Evolutionary conservation across 2,797 vertebrate genomes (phyloP).

Genomic region (Takifugu rubripes): DNA sequence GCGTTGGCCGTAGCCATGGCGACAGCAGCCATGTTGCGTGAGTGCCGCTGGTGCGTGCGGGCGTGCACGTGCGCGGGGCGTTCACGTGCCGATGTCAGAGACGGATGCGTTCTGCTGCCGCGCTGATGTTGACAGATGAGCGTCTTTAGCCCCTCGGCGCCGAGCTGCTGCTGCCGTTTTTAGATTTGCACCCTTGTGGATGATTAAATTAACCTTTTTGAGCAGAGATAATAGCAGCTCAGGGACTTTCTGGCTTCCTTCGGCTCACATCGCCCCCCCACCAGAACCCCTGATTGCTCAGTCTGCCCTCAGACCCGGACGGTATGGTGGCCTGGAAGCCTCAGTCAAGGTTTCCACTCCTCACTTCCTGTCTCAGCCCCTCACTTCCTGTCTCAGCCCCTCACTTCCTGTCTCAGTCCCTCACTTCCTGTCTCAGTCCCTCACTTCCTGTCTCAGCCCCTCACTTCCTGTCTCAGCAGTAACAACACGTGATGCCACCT

Average conservation of each 20-base stretch:
- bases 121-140: constrained; percentile 62
- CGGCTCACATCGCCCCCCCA: background rate
- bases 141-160: constrained; percentile 13
- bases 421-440: too few species aligned
- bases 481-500: too few species aligned
- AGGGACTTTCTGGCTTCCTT: constrained; percentile 1
- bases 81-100: constrained; percentile 6
- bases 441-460: too few species aligned
- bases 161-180: too few species aligned
- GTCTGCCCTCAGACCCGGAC: constrained; percentile 13
- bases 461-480: constrained; percentile 1
- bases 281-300: constrained; percentile 40
- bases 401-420: too few species aligned
- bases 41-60: background rate
- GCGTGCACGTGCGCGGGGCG: too few species aligned
- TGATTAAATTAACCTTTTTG: constrained; percentile 45
- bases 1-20: constrained; percentile 37
- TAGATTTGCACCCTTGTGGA: too few species aligned
- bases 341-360: constrained; percentile 34
- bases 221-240: constrained; percentile 26
- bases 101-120: constrained; percentile 35
- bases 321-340: constrained; percentile 41
- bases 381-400: too few species aligned
- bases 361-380: background rate
- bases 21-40: constrained; percentile 21